Base-by-base conservation (phyloP, 2,888 invertebrate species). In the Microctonus aethiopoides region DNA sequence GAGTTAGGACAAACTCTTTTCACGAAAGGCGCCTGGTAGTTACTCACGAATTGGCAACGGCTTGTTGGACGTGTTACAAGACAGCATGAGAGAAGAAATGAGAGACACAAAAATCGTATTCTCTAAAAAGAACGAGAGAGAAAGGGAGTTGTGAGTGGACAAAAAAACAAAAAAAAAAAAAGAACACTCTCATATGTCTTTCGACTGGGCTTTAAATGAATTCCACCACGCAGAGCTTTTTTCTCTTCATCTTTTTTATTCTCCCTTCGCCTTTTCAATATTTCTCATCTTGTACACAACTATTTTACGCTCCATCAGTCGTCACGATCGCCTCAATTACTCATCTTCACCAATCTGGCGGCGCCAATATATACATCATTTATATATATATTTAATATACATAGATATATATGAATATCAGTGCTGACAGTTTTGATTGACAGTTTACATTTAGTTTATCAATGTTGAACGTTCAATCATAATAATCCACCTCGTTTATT, bases 21-120 rank as follows among this genome's bases (percentile, higher is more conserved):
- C 16, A 46, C 20, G 61, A 36, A 57, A 51, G 29, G 51, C 51
- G 32, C 32, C 32, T 51, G 41, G 32, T 63, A 51, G 51, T 51
- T 63, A 41, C 71, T 16, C 64, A 51, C 67, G 73, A 73, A 71
- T 74, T 73, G 74, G 73, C 73, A 74, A 70, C 68, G 73, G 66
- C 67, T 72, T 65, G 70, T 74, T 72, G 72, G 73, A 73, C 70
- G 70, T 71, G 73, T 73, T 73, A 73, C 71, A 74, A 73, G 71
- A 32, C 51, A 26, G 16, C 32, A 32, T 4, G 32, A 46, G 11
- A 26, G 22, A 26, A 26, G 16, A 24, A 26, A 24, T 36, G 61
- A 7, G 22, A 2, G 22, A 24, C 22, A 46, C 11, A 29, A 29
- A 29, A 29, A 5, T 7, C 7, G 3, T 29, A 7, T 29, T 22